Base-by-base conservation (phyloP, 1,140 invertebrate species). In the Drosophila sucinea region DNA sequence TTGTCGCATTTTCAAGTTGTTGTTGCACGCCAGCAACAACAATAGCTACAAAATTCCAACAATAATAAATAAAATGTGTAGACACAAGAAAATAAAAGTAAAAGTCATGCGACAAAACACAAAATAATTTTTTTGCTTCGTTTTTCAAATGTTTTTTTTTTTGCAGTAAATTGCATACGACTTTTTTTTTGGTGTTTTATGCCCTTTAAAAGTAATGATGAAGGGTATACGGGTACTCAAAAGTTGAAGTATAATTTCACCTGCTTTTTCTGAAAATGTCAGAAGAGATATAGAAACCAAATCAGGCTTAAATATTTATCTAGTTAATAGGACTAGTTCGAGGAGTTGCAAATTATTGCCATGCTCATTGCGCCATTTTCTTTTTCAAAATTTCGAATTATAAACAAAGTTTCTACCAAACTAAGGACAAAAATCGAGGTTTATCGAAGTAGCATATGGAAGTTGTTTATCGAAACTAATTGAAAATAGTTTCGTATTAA, bases 121-220 rank as follows among this genome's bases (percentile, higher is more conserved):
- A 51, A 38, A 6, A 6, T 35, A 7, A 23, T 51, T 51, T 51
- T 51, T 51, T 51, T 51, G 27, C 3, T 17, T n/a, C n/a, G 1
- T 25, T 51, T 51, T 51, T 10, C 3, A 27, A 55, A 67, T 38
- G 64, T 67, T 62, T 64, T 41, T 47, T 64, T 58, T 77, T 81
- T 86, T 87, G 82, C 82, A 85, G 75, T 79, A 81, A 86, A 85
- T 86, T 85, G 82, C 79, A 85, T 81, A 73, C 77, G 81, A 77
- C 81, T 40, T 71, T 80, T 85, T 6, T 57, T 73, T 69, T 69
- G 35, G 56, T 68, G 60, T 67, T 51, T 32, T 6, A 38, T 51
- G 27, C 44, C 25, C 23, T 51, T 7, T 23, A 47, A 5, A 0
- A 27, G 1, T 27, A 8, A 5, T 17, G 2, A 27, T 1, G 1